Percentiles rank a stretch among this genome's conserved stretches.
Conservation (phyloP, 2,113 vertebrate genomes). For the Lophotis ruficrista region DNA sequence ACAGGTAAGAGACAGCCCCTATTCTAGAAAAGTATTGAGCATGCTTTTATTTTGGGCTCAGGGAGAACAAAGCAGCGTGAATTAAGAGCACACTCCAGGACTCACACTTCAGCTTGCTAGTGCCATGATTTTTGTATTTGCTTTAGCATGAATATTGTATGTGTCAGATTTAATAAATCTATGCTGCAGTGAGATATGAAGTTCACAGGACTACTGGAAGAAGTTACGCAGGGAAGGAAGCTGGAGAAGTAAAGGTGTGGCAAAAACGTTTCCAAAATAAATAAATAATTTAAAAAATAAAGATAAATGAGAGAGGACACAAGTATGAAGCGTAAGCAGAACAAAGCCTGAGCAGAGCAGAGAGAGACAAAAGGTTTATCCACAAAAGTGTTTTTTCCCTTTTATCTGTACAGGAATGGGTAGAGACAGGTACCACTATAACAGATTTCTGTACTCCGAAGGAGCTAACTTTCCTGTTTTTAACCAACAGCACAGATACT, state of each 20-base stretch:
- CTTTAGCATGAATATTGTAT: background rate
- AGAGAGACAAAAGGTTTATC: background rate
- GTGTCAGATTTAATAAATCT: background rate
- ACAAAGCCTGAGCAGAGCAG: background rate
- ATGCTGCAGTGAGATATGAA: background rate
- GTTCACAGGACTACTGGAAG: background rate
- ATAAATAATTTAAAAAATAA: background rate
- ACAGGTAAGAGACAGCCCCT: background rate
- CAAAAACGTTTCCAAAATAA: background rate
- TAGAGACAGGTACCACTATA: background rate
- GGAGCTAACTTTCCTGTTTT: background rate
- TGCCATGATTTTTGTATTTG: background rate
- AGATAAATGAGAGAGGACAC: background rate
- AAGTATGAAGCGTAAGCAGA: background rate
- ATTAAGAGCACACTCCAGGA: background rate
- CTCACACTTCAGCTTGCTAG: background rate
- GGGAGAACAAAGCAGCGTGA: background rate
- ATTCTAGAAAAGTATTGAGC: background rate
- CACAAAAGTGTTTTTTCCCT: background rate
- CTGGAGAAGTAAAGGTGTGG: background rate
- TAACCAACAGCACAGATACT: background rate
- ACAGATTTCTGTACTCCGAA: background rate
- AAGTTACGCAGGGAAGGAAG: background rate
- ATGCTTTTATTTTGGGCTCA: background rate
- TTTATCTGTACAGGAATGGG: background rate